Evolutionary conservation across 1,140 invertebrate species (phyloP), one percentile per base, ranked within the genome.

Genomic region (Drosophila fuyamai): DNA sequence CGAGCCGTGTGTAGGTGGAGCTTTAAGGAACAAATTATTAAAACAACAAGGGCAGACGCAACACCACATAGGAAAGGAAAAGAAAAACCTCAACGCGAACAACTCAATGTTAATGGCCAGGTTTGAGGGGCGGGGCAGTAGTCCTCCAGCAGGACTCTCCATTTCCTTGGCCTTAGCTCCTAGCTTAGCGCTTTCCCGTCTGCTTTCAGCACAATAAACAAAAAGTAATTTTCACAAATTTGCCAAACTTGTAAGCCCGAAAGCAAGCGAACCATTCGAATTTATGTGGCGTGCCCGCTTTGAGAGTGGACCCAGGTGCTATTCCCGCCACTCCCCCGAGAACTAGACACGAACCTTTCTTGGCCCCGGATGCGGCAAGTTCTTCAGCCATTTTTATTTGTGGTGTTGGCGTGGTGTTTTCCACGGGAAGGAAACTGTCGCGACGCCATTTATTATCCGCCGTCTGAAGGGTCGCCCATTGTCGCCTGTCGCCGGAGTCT

Each of bases 191-290:
- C 36, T 57, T 62, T 23, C 16, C 67, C 36, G 82, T 73, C 68
- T 76, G 78, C 82, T 89, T 89, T 89, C 84, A 80, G 70, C 84
- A 84, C 84, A 89, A 89, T 90, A 90, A 91, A 89, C 78, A 79
- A 91, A 91, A 91, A 91, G 89, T 91, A 91, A 91, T 91, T 91
- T 91, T 91, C 88, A 91, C 89, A 91, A 91, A 91, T 91, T 91
- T 91, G 89, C 89, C 89, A 91, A 72, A 84, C 84, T 84, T 83
- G 84, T 91, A 91, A 91, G 89, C 89, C 76, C 66, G 53, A 75
- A 54, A 67, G 67, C 35, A 66, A 71, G 70, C 59, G 68, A 71
- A 74, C 79, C 83, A 89, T 90, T 89, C 85, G 80, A 89, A 89
- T 89, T 89, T 89, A 89, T 89, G 84, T 89, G 70, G 84, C 84